Conservation (phyloP, 1,140 invertebrate species). For the Sitobion miscanthi region DNA sequence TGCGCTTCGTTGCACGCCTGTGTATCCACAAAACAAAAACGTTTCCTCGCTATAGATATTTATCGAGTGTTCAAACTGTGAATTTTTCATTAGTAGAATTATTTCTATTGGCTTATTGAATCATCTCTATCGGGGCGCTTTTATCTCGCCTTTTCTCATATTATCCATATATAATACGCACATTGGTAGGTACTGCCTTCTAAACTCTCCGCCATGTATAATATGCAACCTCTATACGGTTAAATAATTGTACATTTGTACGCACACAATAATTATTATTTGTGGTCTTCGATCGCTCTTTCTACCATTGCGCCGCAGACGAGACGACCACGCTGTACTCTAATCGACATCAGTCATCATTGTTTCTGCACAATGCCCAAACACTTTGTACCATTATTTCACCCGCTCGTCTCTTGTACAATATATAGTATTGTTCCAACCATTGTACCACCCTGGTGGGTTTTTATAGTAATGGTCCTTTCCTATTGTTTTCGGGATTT, state of each 20-base stretch:
- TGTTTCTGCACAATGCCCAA: slow-evolving; percentile 50
- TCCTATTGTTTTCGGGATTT: slow-evolving; percentile 34
- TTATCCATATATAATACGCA: background rate
- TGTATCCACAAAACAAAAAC: background rate
- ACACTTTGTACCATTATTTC: slow-evolving; percentile 48
- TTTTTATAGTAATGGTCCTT: slow-evolving; percentile 2
- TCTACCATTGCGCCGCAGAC: background rate
- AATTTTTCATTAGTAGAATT: background rate
- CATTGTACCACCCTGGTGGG: slow-evolving; percentile 1
- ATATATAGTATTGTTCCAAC: slow-evolving; percentile 28
- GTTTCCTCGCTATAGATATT: background rate
- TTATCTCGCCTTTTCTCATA: background rate
- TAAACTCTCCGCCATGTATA: background rate
- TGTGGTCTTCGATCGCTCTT: background rate
- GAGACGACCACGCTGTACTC: background rate
- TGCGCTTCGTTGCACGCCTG: background rate
- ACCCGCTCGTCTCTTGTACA: background rate
- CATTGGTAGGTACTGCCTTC: background rate
- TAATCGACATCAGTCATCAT: slow-evolving; percentile 42
- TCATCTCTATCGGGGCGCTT: background rate
- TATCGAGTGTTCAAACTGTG: background rate
- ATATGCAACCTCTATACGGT: background rate
- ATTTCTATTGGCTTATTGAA: background rate
- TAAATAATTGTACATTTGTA: slow-evolving; percentile 6
- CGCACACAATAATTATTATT: background rate